Base-by-base conservation (phyloP, 2,888 invertebrate species). In the Eutolmus rufibarbis region DNA sequence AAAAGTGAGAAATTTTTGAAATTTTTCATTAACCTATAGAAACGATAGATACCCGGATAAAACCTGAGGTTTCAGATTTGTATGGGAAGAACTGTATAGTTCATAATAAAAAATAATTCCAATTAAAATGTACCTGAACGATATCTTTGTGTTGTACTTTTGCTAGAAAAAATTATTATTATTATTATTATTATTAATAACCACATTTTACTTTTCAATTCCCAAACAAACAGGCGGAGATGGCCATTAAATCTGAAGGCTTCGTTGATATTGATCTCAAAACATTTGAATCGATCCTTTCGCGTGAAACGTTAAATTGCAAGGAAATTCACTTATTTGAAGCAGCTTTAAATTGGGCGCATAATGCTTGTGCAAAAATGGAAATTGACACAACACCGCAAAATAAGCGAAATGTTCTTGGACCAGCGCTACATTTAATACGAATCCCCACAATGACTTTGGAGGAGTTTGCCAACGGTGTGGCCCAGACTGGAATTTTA, bases 231-330 rank as follows among this genome's bases (percentile, higher is more conserved):
- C 28, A 92, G 97, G 98, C 98, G 91, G 98, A 98, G 94, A 97
- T 98, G 96, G 98, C 98, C 87, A 95, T 99, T 90, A 96, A 96
- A 90, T 98, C 98, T 0, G 98, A 98, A 91, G 98, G 98, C 90
- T 98, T 99, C 94, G 96, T 97, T 89, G 98, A 99, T 92, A 98
- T 99, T 91, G 98, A 98, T 93, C 95, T 97, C 90, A 96, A 97
- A 90, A 98, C 98, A 37, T 94, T 98, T 90, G 97, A 97, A 92
- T 97, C 97, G 88, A 97, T 98, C 90, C 94, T 99, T 90, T 96
- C 96, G 86, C 95, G 98, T 89, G 98, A 99, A 93, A 98, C 98
- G 2, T 94, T 99, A 77, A 98, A 98, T 93, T 98, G 98, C 92
- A 97, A 97, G 92, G 99, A 99, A 93, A 96, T 97, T 90, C 96